Conservation (phyloP, 2,113 vertebrate species). For the Toxostoma redivivum region DNA sequence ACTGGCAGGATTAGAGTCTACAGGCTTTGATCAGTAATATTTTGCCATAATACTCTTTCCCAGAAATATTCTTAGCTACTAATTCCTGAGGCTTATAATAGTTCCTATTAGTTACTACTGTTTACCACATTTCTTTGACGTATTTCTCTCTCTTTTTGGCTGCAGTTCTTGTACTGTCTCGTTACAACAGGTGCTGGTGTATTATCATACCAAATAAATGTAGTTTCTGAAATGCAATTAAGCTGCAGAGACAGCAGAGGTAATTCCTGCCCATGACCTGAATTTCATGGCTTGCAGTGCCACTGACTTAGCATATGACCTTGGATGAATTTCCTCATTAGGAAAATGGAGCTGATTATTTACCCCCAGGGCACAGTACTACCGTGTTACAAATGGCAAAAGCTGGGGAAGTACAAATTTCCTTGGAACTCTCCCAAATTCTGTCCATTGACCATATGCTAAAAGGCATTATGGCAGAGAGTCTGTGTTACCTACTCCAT, state of each 20-base stretch:
- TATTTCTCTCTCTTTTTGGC: neutral
- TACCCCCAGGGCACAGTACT: neutral
- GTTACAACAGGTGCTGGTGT: neutral
- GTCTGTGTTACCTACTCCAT: neutral
- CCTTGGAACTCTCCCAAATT: slow-evolving; percentile 34
- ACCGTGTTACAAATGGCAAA: neutral
- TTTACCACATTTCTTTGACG: neutral
- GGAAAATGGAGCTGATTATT: slow-evolving; percentile 34
- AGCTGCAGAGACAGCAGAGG: neutral
- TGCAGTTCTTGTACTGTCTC: neutral
- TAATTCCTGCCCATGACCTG: slow-evolving; percentile 2
- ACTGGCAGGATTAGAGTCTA: neutral
- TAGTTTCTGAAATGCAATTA: neutral
- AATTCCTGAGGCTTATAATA: neutral
- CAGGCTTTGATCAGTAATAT: neutral
- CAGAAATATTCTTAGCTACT: neutral
- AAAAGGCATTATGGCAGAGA: neutral
- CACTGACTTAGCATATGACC: slow-evolving; percentile 3
- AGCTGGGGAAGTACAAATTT: neutral
- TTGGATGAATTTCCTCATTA: slow-evolving; percentile 46
- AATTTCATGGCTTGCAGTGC: neutral
- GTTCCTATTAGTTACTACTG: neutral
- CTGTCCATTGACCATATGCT: slow-evolving; percentile 32
- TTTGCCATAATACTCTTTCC: neutral
- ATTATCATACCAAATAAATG: neutral